phyloP scores from a whole-genome alignment of 1,140 invertebrate species.

The Drosophila watanabei region DNA sequence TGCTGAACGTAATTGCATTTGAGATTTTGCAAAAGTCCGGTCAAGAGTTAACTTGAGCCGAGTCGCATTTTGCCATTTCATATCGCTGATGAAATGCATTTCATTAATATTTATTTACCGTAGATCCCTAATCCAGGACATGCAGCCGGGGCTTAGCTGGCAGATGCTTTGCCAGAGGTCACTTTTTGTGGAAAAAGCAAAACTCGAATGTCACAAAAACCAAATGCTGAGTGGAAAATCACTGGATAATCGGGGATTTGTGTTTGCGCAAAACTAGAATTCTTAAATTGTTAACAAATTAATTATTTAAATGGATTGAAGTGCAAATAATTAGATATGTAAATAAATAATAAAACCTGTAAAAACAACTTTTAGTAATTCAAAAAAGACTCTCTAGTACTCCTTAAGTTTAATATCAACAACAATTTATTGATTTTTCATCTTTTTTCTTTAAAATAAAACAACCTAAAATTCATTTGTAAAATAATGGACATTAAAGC shows the following conservation, averaged over 20 bases:
- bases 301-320: neutral
- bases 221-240: conserved; percentile 3
- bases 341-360: neutral
- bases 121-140: neutral
- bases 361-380: neutral
- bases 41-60: conserved; percentile 31
- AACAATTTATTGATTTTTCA: neutral
- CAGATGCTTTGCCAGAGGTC: neutral
- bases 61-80: conserved; percentile 40
- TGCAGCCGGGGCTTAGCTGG: neutral
- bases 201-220: conserved; percentile 10
- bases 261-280: conserved; percentile 1
- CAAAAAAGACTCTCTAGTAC: neutral
- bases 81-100: conserved; percentile 61
- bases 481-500: neutral
- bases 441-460: neutral
- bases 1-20: conserved; percentile 61
- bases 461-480: neutral
- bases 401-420: neutral
- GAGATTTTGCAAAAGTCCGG: conserved; percentile 53
- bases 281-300: neutral
- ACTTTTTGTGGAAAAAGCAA: conserved; percentile 11
- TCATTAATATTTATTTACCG: conserved; percentile 66
- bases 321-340: neutral
- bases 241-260: conserved; percentile 13